Evolutionary conservation across 2,888 invertebrate genomes (phyloP).

Genomic region (Bursaphelenchus okinawaensis): DNA sequence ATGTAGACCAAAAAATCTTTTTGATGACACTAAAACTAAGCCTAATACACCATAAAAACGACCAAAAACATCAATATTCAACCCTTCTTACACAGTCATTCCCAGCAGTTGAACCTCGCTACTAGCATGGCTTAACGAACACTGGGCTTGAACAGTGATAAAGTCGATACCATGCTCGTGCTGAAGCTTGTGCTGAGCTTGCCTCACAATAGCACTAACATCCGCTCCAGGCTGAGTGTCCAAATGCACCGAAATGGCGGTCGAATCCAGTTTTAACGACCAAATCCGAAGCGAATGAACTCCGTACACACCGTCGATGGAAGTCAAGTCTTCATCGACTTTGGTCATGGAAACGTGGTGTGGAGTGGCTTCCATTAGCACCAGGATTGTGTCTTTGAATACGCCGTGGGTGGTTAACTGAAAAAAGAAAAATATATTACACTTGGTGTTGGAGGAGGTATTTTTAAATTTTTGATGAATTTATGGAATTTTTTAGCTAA

Average conservation of each 20-base stretch:
- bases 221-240: slow-evolving; percentile 61
- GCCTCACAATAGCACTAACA: slow-evolving; percentile 18
- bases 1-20: too few relatives aligned
- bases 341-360: slow-evolving; percentile 65
- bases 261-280: slow-evolving; percentile 92
- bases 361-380: slow-evolving; percentile 59
- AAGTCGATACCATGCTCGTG: slow-evolving; percentile 27
- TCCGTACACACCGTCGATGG: slow-evolving; percentile 79
- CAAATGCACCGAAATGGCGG: slow-evolving; percentile 92
- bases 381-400: slow-evolving; percentile 44
- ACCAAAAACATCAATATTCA: too few relatives aligned
- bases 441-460: too few relatives aligned
- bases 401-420: slow-evolving; percentile 48
- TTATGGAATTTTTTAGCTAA: too few relatives aligned
- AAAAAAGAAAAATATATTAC: slow-evolving; percentile 13
- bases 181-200: slow-evolving; percentile 32
- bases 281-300: slow-evolving; percentile 89
- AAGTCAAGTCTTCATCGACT: slow-evolving; percentile 77
- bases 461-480: too few relatives aligned
- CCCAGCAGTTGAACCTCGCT: slow-evolving; percentile 3
- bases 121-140: not conserved
- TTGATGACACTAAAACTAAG: too few relatives aligned
- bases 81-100: too few relatives aligned
- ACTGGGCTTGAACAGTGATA: slow-evolving; percentile 31
- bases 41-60: too few relatives aligned